Conservation (phyloP, 2,113 vertebrate genomes). For the Sturnus vulgaris region DNA sequence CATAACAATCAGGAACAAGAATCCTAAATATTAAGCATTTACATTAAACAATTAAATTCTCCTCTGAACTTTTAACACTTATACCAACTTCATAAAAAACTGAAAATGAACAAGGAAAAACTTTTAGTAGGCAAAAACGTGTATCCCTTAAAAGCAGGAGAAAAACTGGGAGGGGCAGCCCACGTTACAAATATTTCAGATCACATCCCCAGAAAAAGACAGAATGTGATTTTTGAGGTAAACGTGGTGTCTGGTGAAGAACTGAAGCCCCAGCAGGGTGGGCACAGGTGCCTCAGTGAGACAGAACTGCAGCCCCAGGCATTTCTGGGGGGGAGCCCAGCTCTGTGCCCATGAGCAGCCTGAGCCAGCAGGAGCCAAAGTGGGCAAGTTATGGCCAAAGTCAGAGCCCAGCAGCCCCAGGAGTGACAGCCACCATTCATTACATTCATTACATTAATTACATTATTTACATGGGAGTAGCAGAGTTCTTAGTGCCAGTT, state of each 20-base stretch:
- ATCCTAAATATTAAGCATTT: background rate
- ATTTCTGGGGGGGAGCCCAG: background rate
- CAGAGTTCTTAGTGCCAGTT: background rate
- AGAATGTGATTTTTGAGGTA: background rate
- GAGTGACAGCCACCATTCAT: background rate
- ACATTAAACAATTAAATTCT: background rate
- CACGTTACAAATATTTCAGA: background rate
- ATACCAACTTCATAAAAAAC: background rate
- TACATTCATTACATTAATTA: no score
- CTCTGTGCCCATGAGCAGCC: no score
- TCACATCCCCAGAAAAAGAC: background rate
- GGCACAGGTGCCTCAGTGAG: background rate
- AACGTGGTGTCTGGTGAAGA: background rate
- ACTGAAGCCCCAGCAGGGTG: background rate
- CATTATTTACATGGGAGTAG: background rate
- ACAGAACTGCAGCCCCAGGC: fast-evolving
- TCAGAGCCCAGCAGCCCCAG: background rate
- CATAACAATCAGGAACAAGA: background rate
- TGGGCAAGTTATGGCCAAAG: background rate
- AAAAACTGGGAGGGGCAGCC: background rate
- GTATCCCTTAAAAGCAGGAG: background rate
- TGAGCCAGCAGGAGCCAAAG: background rate
- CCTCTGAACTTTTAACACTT: background rate
- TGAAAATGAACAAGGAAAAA: background rate
- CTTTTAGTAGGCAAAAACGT: background rate